Conservation (phyloP, 2,888 invertebrate genomes). For the Lasioglossum calceatum region DNA sequence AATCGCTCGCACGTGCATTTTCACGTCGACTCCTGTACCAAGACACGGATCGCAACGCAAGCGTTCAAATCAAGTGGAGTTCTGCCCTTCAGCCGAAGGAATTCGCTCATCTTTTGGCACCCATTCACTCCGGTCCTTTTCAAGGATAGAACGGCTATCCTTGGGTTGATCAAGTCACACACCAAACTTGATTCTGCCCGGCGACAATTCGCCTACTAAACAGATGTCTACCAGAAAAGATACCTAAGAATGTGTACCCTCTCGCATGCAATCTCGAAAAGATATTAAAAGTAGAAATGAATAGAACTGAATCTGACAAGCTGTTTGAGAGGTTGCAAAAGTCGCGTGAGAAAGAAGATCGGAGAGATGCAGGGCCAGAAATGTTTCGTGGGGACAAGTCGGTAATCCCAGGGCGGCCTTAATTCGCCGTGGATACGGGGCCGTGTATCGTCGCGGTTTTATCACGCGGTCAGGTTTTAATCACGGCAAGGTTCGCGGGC, state of each 20-base stretch:
- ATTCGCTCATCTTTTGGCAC: no score
- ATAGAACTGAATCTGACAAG: neutral
- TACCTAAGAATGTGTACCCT: neutral
- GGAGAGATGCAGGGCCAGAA: neutral
- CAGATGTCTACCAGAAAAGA: neutral
- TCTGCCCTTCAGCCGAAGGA: no score
- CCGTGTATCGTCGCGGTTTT: slow-evolving; percentile 12
- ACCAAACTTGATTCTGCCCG: no score
- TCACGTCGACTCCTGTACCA: no score
- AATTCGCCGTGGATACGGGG: slow-evolving; percentile 7
- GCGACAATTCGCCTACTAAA: no score
- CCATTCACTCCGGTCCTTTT: no score
- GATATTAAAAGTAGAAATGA: neutral
- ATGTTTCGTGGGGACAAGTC: neutral
- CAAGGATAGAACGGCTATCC: no score
- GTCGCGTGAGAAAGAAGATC: neutral
- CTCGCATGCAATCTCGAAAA: neutral
- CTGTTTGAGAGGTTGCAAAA: neutral
- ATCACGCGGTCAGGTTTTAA: slow-evolving; percentile 51
- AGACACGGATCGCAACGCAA: no score
- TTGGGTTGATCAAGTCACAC: no score
- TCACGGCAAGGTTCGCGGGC: slow-evolving; percentile 27
- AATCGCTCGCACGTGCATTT: no score
- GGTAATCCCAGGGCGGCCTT: neutral
- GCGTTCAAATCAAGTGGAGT: no score